Conservation (phyloP, 2,888 invertebrate genomes). For the Agrypnus murinus region DNA sequence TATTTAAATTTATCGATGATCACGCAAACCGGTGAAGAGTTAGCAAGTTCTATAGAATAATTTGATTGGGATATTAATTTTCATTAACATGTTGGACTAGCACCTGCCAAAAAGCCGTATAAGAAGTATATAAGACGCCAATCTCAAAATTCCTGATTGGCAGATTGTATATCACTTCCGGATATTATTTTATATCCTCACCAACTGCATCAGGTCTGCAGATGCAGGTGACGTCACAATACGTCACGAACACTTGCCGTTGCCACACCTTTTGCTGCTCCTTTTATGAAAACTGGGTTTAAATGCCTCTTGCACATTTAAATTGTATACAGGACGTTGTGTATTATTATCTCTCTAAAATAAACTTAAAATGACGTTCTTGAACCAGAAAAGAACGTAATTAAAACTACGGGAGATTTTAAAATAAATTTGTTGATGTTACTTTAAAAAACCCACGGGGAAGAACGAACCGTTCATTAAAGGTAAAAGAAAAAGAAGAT, state of each 20-base stretch:
- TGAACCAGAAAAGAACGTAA: constrained; percentile 40
- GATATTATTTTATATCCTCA: constrained; percentile 56
- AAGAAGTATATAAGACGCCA: constrained; percentile 38
- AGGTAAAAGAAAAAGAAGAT: constrained; percentile 40
- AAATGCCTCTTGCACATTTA: constrained; percentile 44
- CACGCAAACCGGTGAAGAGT: background rate
- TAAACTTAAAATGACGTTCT: constrained; percentile 34
- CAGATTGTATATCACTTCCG: constrained; percentile 59
- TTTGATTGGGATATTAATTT: constrained; percentile 15
- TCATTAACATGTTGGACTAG: constrained; percentile 25
- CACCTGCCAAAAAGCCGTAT: constrained; percentile 45
- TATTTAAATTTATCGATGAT: no score
- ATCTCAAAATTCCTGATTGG: constrained; percentile 53
- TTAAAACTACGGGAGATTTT: constrained; percentile 39
- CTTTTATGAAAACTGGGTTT: constrained; percentile 48
- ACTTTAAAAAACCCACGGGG: constrained; percentile 12
- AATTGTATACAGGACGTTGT: constrained; percentile 31
- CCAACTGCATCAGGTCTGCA: constrained; percentile 56
- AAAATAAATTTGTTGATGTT: constrained; percentile 35
- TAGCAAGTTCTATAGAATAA: background rate
- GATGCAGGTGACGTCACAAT: constrained; percentile 57
- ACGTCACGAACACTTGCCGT: constrained; percentile 56
- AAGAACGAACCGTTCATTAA: constrained; percentile 42
- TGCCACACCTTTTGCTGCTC: constrained; percentile 42
- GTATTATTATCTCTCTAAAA: constrained; percentile 26